Base-by-base conservation (phyloP, 2,797 vertebrate genomes). In the Sciurus vulgaris region DNA sequence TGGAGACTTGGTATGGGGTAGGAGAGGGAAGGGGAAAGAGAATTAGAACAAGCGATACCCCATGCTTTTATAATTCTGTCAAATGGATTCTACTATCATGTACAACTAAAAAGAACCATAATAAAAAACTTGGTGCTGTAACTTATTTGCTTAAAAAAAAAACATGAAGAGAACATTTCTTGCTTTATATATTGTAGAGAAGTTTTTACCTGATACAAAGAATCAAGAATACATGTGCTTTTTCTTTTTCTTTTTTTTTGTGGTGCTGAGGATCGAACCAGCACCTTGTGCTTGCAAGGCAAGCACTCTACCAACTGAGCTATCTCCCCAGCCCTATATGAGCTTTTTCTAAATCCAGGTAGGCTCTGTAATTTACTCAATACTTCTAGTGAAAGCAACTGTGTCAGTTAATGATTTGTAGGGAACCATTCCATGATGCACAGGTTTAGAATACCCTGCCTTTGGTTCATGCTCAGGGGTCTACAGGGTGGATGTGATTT, bases 111-210 rank as follows among this genome's bases (percentile, higher is more conserved):
- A 56, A 56, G 54, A 56, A 56, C 54, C 54, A 56, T 51, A 17
- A 54, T 18, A 54, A 51, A 51, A 51, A 51, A 56, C 20, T 67
- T 74, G 63, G 41, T 44, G 30, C 41, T 86, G 3, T 89, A 89
- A 44, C 84, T 77, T 73, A 86, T 90, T 92, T 92, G 44, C 51
- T 38, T 76, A 81, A 82, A 83, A 92, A 67, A 70, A 20, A 59
- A 59, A 86, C 81, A 94, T 35, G 81, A 74, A 91, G 14, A 4
- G 67, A 82, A 20, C 73, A 79, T 83, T 93, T 85, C 70, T 96
- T 93, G 30, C 18, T 90, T 94, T 38, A 26, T 79, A 56, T 81
- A 65, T 78, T 79, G 20, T 38, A 91, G 89, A 95, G 18, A 81
- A 28, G 30, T 91, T 96, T 65, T 96, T 92, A 78, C 38, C 35